phyloP scores from a whole-genome alignment of 2,888 invertebrate species.

The Platynereis dumerilii region DNA sequence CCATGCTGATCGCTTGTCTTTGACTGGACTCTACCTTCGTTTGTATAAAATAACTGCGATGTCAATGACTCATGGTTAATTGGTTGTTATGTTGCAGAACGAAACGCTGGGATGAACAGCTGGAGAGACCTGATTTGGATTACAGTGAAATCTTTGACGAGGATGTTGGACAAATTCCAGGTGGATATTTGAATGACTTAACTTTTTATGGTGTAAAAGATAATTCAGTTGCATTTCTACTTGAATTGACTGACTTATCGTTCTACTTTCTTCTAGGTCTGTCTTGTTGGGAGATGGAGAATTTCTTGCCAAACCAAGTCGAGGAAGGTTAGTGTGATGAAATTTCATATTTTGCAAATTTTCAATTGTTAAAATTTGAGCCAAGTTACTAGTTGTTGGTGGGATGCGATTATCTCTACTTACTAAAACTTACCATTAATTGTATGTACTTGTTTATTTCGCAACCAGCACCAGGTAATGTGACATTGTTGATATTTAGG shows the following conservation, averaged over 20 bases:
- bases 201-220: no score
- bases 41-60: no score
- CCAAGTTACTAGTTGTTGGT: neutral
- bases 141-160: conserved; percentile 96
- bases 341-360: conserved; percentile 52
- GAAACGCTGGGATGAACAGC: conserved; percentile 93
- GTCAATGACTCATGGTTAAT: no score
- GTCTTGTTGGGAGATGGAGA: conserved; percentile 98
- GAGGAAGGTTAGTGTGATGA: conserved; percentile 62
- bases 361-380: conserved; percentile 4
- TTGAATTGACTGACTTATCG: neutral
- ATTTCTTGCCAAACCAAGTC: conserved; percentile 94
- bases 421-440: no score
- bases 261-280: conserved; percentile 67
- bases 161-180: conserved; percentile 88
- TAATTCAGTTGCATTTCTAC: neutral
- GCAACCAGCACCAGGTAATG: no score
- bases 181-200: conserved; percentile 45
- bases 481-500: neutral
- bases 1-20: no score
- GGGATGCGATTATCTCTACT: no score
- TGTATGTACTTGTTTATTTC: no score
- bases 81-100: conserved; percentile 72
- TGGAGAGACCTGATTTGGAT: conserved; percentile 93
- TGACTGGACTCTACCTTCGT: no score